Percentiles rank a stretch among this genome's conserved stretches.
phyloP scores from a whole-genome alignment of 2,797 vertebrate genomes.

The Harpagifer antarcticus region DNA sequence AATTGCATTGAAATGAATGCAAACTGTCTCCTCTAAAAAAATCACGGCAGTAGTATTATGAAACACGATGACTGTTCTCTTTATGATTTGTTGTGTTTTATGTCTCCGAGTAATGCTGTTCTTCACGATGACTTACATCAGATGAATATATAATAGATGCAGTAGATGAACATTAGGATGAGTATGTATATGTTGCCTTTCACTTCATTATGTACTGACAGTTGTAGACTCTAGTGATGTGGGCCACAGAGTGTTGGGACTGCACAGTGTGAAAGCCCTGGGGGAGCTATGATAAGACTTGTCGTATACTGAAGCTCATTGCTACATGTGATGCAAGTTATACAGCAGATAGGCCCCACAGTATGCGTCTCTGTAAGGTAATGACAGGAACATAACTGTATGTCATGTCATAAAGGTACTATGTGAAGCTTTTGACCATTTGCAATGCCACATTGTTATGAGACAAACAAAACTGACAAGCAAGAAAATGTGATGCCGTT shows the following conservation, averaged over 20 bases:
- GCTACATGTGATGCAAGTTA: slow-evolving; percentile 20
- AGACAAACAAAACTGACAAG: too few species aligned
- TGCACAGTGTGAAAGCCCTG: slow-evolving; percentile 29
- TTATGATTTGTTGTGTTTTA: slow-evolving; percentile 7
- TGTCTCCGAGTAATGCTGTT: background rate
- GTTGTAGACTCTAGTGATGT: slow-evolving; percentile 30
- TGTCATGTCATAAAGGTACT: too few species aligned
- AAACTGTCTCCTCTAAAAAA: slow-evolving; percentile 1
- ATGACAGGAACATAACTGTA: background rate
- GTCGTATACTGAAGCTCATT: slow-evolving; percentile 5
- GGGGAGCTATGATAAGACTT: slow-evolving; percentile 31
- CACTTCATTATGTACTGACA: slow-evolving; percentile 18
- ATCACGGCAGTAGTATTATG: background rate
- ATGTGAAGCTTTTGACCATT: too few species aligned
- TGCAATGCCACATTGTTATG: too few species aligned
- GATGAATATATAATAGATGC: slow-evolving; percentile 2
- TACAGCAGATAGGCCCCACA: slow-evolving; percentile 7
- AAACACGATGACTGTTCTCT: background rate
- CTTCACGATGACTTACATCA: slow-evolving; percentile 7
- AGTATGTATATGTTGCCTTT: slow-evolving; percentile 6
- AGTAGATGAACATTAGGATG: background rate
- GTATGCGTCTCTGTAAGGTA: slow-evolving; percentile 7
- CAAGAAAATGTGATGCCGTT: too few species aligned
- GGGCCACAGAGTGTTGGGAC: slow-evolving; percentile 36
- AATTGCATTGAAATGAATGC: background rate